Percentiles rank a stretch among this genome's conserved stretches.
phyloP scores from a whole-genome alignment of 2,888 invertebrate genomes.

The Parnassius glacialis region DNA sequence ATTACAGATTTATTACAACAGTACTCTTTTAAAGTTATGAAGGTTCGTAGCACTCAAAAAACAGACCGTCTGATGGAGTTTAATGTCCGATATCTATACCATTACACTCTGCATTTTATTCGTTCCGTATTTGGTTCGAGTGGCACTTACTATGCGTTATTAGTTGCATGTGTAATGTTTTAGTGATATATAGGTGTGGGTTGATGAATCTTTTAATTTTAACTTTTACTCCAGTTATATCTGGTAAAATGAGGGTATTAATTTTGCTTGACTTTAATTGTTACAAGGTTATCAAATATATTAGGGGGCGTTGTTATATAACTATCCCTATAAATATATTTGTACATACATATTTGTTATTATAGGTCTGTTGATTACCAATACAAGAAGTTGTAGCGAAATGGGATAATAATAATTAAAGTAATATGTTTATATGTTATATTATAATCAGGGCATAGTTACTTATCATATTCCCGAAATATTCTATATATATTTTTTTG shows the following conservation, averaged over 20 bases:
- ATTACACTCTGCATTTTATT: conserved; percentile 47
- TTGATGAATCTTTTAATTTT: conserved; percentile 41
- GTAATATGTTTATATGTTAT: no score
- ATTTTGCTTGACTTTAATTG: conserved; percentile 22
- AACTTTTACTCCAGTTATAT: conserved; percentile 32
- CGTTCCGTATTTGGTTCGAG: conserved; percentile 48
- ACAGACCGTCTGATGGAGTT: conserved; percentile 41
- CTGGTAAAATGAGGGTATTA: conserved; percentile 28
- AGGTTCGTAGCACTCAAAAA: conserved; percentile 60
- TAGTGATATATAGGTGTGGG: conserved; percentile 57
- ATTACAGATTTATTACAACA: conserved; percentile 38
- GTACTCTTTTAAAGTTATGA: conserved; percentile 47
- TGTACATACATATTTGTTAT: background rate
- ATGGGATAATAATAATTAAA: no score
- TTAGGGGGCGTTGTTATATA: background rate
- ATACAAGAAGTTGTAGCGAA: no score
- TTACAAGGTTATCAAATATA: background rate
- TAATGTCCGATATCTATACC: conserved; percentile 57
- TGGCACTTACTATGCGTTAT: conserved; percentile 52
- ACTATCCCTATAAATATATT: background rate
- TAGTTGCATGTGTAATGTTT: conserved; percentile 58
- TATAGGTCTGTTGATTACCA: background rate
- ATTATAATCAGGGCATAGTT: no score
- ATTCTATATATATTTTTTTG: no score
- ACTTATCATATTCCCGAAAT: no score